Evolutionary conservation across 1,140 invertebrate genomes (phyloP).

Genomic region (Caenorhabditis latens): DNA sequence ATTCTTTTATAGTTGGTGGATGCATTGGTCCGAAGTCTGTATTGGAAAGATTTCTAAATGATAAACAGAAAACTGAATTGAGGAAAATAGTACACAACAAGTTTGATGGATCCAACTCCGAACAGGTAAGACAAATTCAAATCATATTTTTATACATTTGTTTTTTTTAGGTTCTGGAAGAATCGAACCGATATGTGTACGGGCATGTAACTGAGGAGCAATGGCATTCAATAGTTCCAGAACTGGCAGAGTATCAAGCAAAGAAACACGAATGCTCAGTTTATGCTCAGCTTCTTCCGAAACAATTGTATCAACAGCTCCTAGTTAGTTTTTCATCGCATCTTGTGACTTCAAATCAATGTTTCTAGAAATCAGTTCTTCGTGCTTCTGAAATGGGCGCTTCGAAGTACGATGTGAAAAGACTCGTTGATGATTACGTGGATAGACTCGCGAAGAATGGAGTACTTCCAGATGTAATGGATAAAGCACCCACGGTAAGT

Average conservation of each 20-base stretch:
- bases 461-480: constrained; percentile 40
- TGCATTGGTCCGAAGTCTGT: constrained; percentile 52
- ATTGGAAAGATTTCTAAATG: constrained; percentile 36
- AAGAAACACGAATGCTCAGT: constrained; percentile 53
- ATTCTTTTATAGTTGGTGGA: constrained; percentile 41
- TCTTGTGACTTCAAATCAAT: neutral
- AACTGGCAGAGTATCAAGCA: constrained; percentile 44
- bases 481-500: constrained; percentile 4
- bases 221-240: constrained; percentile 51
- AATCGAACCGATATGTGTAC: constrained; percentile 39
- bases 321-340: neutral
- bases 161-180: constrained; percentile 22
- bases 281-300: constrained; percentile 39
- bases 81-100: constrained; percentile 35
- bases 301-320: constrained; percentile 36
- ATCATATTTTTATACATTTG: neutral
- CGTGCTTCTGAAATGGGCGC: constrained; percentile 48
- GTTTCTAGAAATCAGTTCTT: constrained; percentile 31
- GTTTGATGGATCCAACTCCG: constrained; percentile 48
- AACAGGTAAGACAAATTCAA: neutral
- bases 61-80: constrained; percentile 38
- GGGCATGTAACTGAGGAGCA: constrained; percentile 28
- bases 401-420: constrained; percentile 42
- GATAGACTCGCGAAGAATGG: constrained; percentile 24
- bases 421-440: constrained; percentile 47